Evolutionary conservation across 2,888 invertebrate genomes (phyloP), one percentile per base, ranked within the genome.

Genomic region (Pachliopta kotzebuea): DNA sequence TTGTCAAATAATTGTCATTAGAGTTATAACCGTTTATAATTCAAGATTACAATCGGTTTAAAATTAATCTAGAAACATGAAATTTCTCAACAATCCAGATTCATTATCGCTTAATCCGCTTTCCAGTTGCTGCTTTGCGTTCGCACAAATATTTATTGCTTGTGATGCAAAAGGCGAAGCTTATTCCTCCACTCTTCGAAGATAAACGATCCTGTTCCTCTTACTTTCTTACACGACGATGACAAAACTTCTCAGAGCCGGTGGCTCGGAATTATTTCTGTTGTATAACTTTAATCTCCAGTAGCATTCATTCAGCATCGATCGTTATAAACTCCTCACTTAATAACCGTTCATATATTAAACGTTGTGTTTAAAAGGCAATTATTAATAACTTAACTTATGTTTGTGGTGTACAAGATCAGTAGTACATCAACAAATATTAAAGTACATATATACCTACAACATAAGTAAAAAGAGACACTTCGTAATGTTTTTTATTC

Each of bases 141-240:
- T 75, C 74, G 74, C 72, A 76, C 76, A 78, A 81, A 80, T 84
- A 85, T 85, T 85, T 85, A 85, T 84, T 75, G 76, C 72, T 54
- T 45, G 69, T 75, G 75, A 85, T 81, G 82, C 80, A 83, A 82
- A 84, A 80, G 77, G 80, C 76, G 69, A 71, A 76, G 80, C 81
- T 83, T 80, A 77, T 75, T 77, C 74, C 69, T 71, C 68, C 67
- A 62, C 63, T 67, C 75, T 71, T 72, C 70, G 74, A 85, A 86
- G 85, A 88, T 85, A 86, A 88, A 88, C 83, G 86, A 79, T 79
- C 77, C 77, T 77, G 79, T 80, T 61, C 49, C 57, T 78, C 78
- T 75, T 81, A 81, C 80, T 86, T 85, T 85, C 86, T 83, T 86
- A 85, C 81, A 84, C 81, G 86, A 85, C 88, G 88, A 86, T 86